Base-by-base conservation (phyloP, 2,113 vertebrate species). In the Ursus arctos region DNA sequence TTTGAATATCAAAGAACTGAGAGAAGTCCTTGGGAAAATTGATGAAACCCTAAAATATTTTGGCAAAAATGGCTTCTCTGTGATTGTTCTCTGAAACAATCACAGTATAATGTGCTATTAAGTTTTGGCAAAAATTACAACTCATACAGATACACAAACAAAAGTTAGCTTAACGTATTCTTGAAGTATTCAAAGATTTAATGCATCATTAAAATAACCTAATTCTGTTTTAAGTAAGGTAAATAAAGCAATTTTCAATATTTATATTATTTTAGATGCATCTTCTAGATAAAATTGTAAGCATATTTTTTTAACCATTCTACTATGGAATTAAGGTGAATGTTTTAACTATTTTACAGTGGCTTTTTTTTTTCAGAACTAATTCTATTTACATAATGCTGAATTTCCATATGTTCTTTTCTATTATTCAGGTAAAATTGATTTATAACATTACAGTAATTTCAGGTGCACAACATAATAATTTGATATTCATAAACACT, bases 1-100 rank as follows among this genome's bases (percentile, higher is more conserved):
- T 88, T 91, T 95, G n/a, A 51, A 86, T 94, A 79, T 77, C n/a
- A 82, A 72, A 82, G 36, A 91, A 96, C 22, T 88, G 47, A 94
- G 18, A 89, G 15, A 63, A 7, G 21, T 84, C 22, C 14, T 94
- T 85, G 15, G 33, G 16, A 90, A 89, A 95, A 92, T 26, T 77
- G 67, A 91, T 82, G 95, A 95, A 95, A 6, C 14, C 14, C 31
- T 93, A 49, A 71, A 77, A 86, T 79, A 86, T 83, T 95, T 97
- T 91, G 61, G 31, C 72, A 95, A 95, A 97, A 65, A 59, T 19
- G 1, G 15, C 24, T 6, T 85, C 31, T 77, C 47, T 84, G 61
- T 95, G 15, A 87, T 24, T 80, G 18, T 84, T 82, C 28, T 95
- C 28, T 93, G 33, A 88, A 90, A 69, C 14, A 94, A 84, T 92